Evolutionary conservation across 2,113 vertebrate species (phyloP), one percentile per base, ranked within the genome.

Genomic region (Paradoxurus hermaphroditus): DNA sequence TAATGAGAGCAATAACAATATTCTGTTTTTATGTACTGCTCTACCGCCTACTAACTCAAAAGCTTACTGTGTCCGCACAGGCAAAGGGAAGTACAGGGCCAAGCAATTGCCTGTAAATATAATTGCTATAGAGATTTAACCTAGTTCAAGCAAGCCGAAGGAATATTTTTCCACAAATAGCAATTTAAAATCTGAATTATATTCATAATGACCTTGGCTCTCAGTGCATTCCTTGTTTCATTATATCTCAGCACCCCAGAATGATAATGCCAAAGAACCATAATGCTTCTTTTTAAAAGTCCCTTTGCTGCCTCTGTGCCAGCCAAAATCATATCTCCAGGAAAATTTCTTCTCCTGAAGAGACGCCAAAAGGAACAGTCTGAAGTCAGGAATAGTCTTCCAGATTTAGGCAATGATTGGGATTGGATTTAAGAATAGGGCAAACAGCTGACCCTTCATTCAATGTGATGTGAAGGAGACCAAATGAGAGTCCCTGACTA

Each of bases 1-100:
- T 97, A 98, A 97, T 96, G 90, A 97, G 82, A 86, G 77, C 83
- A 95, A 93, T 97, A 97, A 97, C 86, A 96, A 91, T 96, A 94
- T 70, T 83, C 85, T 2, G 25, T 83, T 88, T 97, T 94, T 90
- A 97, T 94, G 78, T 56, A 91, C 72, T 81, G 88, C 49, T 82
- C 12, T 51, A 59, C 53, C 1, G 13, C 90, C 95, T 59, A 86
- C 87, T 93, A 97, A 89, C 82, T 97, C 94, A 94, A 89, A 97
- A 62, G 34, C 95, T 96, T 49, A 88, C 46, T 67, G 36, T 46
- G 65, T 86, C 86, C 14, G 15, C 49, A 65, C 21, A 89, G 44
- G 77, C 85, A 91, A 84, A 97, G 36, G 75, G 49, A 95, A 95
- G 9, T 19, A 65, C 7, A 27, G 91, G 34, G 75, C 81, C 70